Evolutionary conservation across 2,113 vertebrate genomes (phyloP), one percentile per base, ranked within the genome.

Genomic region (Tetrax tetrax): DNA sequence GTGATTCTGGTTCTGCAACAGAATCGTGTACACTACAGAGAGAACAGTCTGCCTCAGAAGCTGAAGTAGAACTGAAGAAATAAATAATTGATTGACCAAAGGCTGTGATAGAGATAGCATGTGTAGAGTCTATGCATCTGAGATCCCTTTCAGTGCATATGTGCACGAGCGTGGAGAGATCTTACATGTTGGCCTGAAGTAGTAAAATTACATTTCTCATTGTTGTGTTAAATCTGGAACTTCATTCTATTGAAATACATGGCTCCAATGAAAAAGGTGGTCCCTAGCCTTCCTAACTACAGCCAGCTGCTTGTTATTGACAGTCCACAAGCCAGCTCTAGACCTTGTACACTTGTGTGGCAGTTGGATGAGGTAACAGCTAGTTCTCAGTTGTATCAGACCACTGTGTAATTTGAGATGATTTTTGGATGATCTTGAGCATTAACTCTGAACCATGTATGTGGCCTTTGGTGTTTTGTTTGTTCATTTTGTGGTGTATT

Each of bases 61-160:
- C 69, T 91, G 79, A 68, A 74, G 66, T 75, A 89, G 37, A 68
- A 81, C 41, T 93, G 51, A 81, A 90, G 90, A 92, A 94, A 89
- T 82, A 86, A 95, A 80, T 64, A 92, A 69, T 66, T 57, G 9
- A 22, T 25, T 96, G 59, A 82, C 35, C 75, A 71, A 94, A 87
- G 93, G 61, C 80, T 70, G 45, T 47, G 57, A 86, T 94, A 57
- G 25, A 75, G 51, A 28, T 28, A 38, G 25, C 29, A 92, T 37
- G 28, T 22, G 61, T 69, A 70, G 43, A 75, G 19, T 31, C 57
- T 68, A 0, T 45, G n/a, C 31, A 41, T 50, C 28, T 45, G 50
- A 33, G 61, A 50, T 75, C 12, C 21, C 12, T 68, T 45, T 47
- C 14, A 35, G 28, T 9, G 14, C 31, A 15, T 20, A 5, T 24